Evolutionary conservation across 2,113 vertebrate genomes (phyloP), one percentile per base, ranked within the genome.

Genomic region (Grus americana): DNA sequence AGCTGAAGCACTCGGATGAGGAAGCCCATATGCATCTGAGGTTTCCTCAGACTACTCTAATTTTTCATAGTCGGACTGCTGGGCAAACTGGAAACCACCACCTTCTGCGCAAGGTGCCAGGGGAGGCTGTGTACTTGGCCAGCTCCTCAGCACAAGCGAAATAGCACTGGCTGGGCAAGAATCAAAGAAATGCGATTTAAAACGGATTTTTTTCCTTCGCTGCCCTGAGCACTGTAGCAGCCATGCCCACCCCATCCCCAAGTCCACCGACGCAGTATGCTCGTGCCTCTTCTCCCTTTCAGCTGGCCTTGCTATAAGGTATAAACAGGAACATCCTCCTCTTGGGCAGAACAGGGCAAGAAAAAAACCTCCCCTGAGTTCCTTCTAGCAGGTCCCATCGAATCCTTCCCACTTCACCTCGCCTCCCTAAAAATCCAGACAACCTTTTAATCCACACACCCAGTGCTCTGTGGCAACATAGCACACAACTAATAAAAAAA

Each of bases 251-350:
- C 17, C 13, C 15, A 12, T 38, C 57, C 32, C 59, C 1, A 5
- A n/a, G 26, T 24, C 42, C 42, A 59, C 13, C 0, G 0, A 15
- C 4, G 1, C 5, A 4, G 36, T 30, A 49, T 1, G 0, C 20
- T 84, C 16, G 4, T 14, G 16, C 26, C 20, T 72, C 24, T 73
- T 72, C 24, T 73, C 19, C 30, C 89, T 34, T 36, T 66, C 36
- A 49, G 24, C 50, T 70, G 27, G 15, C 63, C 59, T 79, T 58
- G 19, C 42, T 21, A 23, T 15, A 67, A 72, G 9, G 4, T 54
- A 65, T 17, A 24, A 65, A 55, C 46, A 65, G 15, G 7, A 66
- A n/a, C n/a, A 81, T 22, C n/a, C 26, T 73, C 1, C 18, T 88
- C 52, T 36, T 29, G 15, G 23, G 26, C 12, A 76, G 44, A 15